Evolutionary conservation across 2,888 invertebrate genomes (phyloP).

Genomic region (Branchinecta sandiegonensis): DNA sequence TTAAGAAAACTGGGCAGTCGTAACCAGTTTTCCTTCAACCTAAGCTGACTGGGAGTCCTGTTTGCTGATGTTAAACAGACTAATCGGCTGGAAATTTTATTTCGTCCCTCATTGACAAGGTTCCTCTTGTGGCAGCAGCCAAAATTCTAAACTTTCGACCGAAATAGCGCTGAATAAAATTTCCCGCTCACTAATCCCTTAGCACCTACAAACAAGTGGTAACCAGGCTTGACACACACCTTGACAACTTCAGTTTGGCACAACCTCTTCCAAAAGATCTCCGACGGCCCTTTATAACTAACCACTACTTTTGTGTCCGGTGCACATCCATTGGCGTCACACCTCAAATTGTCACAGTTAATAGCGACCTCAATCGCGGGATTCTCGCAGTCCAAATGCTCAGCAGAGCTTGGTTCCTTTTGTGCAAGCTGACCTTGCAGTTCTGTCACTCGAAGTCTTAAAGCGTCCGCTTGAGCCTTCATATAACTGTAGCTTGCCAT

Average conservation of each 20-base stretch:
- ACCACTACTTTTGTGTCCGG: conserved; percentile 71
- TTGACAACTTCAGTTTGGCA: conserved; percentile 77
- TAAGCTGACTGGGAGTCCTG: no score
- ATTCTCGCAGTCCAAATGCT: conserved; percentile 42
- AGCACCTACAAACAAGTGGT: no score
- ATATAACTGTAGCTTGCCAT: conserved; percentile 70
- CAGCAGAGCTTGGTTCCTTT: background rate
- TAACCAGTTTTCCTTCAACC: no score
- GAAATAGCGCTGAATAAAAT: no score
- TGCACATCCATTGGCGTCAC: conserved; percentile 67
- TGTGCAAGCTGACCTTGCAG: background rate
- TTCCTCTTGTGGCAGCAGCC: no score
- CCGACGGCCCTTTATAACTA: conserved; percentile 29
- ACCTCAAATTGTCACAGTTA: conserved; percentile 75
- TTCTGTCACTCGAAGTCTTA: conserved; percentile 33
- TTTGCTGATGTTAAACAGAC: no score
- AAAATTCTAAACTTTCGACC: no score
- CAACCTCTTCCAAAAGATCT: conserved; percentile 56
- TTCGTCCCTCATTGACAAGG: no score
- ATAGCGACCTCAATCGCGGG: conserved; percentile 72
- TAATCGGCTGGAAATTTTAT: no score
- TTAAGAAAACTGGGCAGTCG: no score
- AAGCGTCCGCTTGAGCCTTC: conserved; percentile 48
- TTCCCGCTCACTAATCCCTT: no score
- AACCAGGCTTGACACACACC: conserved; percentile 38